Base-by-base conservation (phyloP, 1,140 invertebrate genomes). In the Saccostrea echinata region DNA sequence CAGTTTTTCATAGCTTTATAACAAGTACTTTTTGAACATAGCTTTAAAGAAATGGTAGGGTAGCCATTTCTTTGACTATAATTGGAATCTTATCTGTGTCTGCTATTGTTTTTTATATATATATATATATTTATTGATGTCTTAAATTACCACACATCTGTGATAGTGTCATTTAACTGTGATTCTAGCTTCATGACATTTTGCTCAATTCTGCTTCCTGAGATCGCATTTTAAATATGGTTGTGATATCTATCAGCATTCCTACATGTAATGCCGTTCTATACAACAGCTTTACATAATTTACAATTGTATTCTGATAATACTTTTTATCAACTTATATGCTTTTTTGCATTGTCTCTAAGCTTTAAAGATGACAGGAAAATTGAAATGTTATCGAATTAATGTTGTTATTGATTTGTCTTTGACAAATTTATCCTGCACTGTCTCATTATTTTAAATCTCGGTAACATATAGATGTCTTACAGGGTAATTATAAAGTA, bases 241-340 rank as follows among this genome's bases (percentile, higher is more conserved):
- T 64, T 64, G 57, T 64, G 57, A 64, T 21, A 64, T 64, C 8
- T 64, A 64, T 64, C 57, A 64, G 57, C 57, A 64, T 76, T 76
- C 68, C 33, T 33, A 76, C 8, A 76, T 30, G 27, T 16, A 76
- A 30, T 76, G 8, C 6, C 6, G 35, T 43, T 43, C 43, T 12
- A 76, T 30, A 76, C 68, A 76, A 33, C 3, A 76, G 68, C 30
- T 76, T 76, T 76, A 76, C 18, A n/a, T 61, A 16, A n/a, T 61
- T 61, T 61, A 61, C 18, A 18, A 61, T 61, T 18, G n/a, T n/a
- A n/a, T 61, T 21, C n/a, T 18, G 55, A 61, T 21, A 21, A 21
- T 18, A 61, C n/a, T n/a, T 61, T 55, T 55, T 8, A 61, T 61
- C 55, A 61, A n/a, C n/a, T 3, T 3, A 18, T 18, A n/a, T 61